Conservation (phyloP, 2,888 invertebrate species). For the Amitus sp. region DNA sequence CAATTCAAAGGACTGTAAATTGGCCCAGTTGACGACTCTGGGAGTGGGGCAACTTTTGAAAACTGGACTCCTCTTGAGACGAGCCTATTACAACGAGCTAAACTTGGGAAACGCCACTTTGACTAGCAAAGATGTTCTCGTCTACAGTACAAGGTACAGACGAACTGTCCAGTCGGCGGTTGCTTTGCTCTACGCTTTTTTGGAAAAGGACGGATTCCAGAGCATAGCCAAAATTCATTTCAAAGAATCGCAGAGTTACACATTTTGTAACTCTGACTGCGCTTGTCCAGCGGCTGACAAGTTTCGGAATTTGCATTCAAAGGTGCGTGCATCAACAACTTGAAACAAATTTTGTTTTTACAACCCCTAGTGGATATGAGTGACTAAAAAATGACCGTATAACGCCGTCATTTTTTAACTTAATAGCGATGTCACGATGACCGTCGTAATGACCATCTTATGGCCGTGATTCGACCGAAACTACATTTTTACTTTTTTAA, state of each 20-base stretch:
- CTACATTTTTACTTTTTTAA: too few relatives aligned
- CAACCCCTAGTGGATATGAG: too few relatives aligned
- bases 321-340: conserved; percentile 50
- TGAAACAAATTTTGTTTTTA: too few relatives aligned
- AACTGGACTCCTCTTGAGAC: conserved; percentile 76
- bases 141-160: conserved; percentile 85
- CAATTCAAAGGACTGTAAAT: conserved; percentile 76
- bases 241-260: conserved; percentile 81
- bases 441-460: too few relatives aligned
- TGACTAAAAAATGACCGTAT: too few relatives aligned
- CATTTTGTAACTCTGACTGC: conserved; percentile 88
- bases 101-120: conserved; percentile 63
- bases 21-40: conserved; percentile 85
- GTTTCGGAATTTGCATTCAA: conserved; percentile 65
- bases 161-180: conserved; percentile 92
- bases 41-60: conserved; percentile 86
- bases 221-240: conserved; percentile 70
- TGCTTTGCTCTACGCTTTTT: conserved; percentile 79
- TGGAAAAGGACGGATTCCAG: conserved; percentile 74
- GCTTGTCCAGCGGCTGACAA: conserved; percentile 78
- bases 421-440: too few relatives aligned
- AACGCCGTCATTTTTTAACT: too few relatives aligned
- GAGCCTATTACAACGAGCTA: conserved; percentile 69
- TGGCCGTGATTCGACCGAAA: too few relatives aligned
- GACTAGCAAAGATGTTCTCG: conserved; percentile 71